These are phyloP conservation scores for Paracyclopina nana DNA, from an alignment of 1,140 invertebrate species.

Conservation along the genomic window DNA sequence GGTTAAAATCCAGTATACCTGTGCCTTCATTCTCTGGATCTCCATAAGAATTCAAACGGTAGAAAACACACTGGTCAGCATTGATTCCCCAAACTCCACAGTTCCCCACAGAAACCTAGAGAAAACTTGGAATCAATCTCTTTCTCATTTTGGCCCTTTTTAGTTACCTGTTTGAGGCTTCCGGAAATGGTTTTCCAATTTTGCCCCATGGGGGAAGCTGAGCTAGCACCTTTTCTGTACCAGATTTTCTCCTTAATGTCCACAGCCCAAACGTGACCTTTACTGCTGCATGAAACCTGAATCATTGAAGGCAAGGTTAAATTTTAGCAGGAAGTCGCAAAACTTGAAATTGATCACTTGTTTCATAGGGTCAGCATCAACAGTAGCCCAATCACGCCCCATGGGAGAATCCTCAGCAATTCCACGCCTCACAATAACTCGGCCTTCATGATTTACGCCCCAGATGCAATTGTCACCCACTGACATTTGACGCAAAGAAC, in stretches of 20 bases:
- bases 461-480: neutral
- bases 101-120: neutral
- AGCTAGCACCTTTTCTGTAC: neutral
- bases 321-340: neutral
- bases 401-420: neutral
- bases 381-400: slow-evolving; percentile 5
- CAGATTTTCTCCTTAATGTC: neutral
- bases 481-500: neutral
- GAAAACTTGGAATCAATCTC: too few species aligned
- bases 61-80: neutral
- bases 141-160: too few species aligned
- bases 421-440: neutral
- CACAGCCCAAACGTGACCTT: slow-evolving; percentile 2
- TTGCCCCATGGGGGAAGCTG: neutral
- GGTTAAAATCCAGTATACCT: too few species aligned
- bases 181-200: neutral
- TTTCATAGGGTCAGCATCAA: slow-evolving; percentile 20
- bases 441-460: neutral
- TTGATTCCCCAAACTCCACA: neutral
- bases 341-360: neutral
- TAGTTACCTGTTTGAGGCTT: neutral
- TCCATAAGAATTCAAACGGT: neutral
- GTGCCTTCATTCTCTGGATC: neutral
- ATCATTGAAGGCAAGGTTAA: neutral
- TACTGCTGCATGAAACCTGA: neutral